phyloP scores from a whole-genome alignment of 2,888 invertebrate species.

The Byasa hedistus region DNA sequence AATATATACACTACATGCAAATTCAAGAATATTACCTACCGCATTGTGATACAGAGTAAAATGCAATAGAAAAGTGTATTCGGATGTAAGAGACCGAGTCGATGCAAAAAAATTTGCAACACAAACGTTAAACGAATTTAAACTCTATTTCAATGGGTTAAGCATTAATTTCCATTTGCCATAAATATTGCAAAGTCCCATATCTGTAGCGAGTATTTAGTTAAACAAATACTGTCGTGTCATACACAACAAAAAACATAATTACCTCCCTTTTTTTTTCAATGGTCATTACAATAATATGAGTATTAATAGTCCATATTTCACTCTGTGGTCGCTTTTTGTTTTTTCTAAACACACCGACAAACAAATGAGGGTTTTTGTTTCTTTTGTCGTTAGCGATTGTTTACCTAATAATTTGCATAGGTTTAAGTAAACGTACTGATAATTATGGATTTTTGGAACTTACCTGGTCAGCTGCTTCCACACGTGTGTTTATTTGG shows the following conservation, averaged over 20 bases:
- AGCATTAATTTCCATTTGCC: background rate
- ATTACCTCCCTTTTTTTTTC: constrained; percentile 41
- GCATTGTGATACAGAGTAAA: background rate
- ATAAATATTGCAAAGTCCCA: background rate
- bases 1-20: background rate
- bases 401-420: too few relatives aligned
- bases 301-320: constrained; percentile 52
- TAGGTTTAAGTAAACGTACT: too few relatives aligned
- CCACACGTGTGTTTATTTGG: too few relatives aligned
- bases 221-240: constrained; percentile 43
- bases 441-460: too few relatives aligned
- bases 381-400: too few relatives aligned
- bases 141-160: background rate
- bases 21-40: constrained; percentile 3
- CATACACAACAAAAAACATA: constrained; percentile 44
- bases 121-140: background rate
- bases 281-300: constrained; percentile 49
- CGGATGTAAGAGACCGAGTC: background rate
- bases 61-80: background rate
- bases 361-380: constrained; percentile 7
- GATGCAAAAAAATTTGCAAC: constrained; percentile 12
- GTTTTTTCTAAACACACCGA: constrained; percentile 10
- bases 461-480: too few relatives aligned
- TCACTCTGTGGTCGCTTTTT: constrained; percentile 38
- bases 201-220: constrained; percentile 37